Evolutionary conservation across 2,797 vertebrate species (phyloP).

Genomic region (Sebastes reedi): DNA sequence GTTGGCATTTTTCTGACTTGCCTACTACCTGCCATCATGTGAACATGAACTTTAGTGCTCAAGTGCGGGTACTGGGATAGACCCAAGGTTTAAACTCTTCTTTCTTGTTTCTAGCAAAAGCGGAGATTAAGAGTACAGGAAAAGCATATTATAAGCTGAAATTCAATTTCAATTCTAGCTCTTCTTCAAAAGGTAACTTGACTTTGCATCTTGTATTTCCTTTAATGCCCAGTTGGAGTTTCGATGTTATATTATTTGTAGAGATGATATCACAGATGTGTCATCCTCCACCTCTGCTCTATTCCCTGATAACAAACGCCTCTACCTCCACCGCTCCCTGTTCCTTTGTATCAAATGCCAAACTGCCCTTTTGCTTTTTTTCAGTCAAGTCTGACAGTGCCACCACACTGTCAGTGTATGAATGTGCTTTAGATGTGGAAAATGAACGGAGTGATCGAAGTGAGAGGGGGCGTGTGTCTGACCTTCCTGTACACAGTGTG

Average conservation of each 20-base stretch:
- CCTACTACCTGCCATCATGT: not conserved
- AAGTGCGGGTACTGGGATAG: not conserved
- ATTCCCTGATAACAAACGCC: not conserved
- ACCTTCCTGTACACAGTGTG: slow-evolving; percentile 91
- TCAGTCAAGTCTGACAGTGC: too few relatives aligned
- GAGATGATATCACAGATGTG: slow-evolving; percentile 7
- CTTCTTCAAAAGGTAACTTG: not conserved
- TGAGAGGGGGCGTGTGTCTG: slow-evolving; percentile 3
- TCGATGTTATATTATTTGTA: not conserved
- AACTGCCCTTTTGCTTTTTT: slow-evolving; percentile 19
- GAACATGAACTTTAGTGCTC: not conserved
- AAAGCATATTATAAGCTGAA: too few relatives aligned
- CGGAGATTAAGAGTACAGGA: too few relatives aligned
- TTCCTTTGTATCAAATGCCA: slow-evolving; percentile 24
- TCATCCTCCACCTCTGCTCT: slow-evolving; percentile 15
- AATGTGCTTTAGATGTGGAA: slow-evolving; percentile 2
- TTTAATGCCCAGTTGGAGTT: not conserved
- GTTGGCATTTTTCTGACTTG: not conserved
- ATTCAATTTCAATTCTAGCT: too few relatives aligned
- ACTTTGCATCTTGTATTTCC: not conserved
- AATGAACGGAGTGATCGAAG: not conserved
- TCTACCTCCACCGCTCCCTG: not conserved
- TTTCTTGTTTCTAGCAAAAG: not conserved
- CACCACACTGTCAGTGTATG: not conserved
- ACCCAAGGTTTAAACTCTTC: not conserved